Percentiles rank a stretch among this genome's conserved stretches.
Conservation (phyloP, 1,140 invertebrate species). For the Fopius arisanus region DNA sequence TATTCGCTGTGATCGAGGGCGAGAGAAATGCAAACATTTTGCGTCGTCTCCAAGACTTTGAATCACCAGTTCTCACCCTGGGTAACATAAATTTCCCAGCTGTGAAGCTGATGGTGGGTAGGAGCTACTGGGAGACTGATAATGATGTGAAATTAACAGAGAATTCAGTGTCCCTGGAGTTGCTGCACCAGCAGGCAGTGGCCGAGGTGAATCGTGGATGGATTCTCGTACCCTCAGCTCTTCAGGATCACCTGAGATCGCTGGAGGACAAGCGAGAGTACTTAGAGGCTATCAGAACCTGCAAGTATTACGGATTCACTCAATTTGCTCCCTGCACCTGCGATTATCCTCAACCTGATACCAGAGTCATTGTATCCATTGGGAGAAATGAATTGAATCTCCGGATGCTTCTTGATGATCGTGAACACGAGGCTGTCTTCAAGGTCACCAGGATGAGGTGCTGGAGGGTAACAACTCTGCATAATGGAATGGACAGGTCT, state of each 20-base stretch:
- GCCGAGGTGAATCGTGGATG: conserved; percentile 87
- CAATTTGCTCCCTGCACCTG: conserved; percentile 80
- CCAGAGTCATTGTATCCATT: conserved; percentile 74
- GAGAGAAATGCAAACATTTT: conserved; percentile 77
- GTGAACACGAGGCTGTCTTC: conserved; percentile 78
- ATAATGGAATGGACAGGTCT: conserved; percentile 61
- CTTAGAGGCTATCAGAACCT: conserved; percentile 78
- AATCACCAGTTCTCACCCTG: conserved; percentile 93
- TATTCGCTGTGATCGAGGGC: conserved; percentile 83
- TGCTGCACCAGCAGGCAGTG: conserved; percentile 88
- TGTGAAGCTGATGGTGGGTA: conserved; percentile 51
- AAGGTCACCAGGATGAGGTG: conserved; percentile 95
- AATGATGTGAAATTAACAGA: conserved; percentile 84
- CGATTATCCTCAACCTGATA: conserved; percentile 79
- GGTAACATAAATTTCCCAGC: conserved; percentile 63
- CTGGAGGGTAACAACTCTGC: conserved; percentile 92
- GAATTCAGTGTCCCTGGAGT: conserved; percentile 82
- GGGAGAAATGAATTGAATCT: conserved; percentile 83
- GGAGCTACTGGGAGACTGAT: conserved; percentile 85
- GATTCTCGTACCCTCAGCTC: conserved; percentile 78
- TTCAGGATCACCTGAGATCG: conserved; percentile 68
- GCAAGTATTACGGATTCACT: conserved; percentile 90
- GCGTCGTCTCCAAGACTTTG: conserved; percentile 92
- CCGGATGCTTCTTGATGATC: conserved; percentile 59
- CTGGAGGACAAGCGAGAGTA: conserved; percentile 86